Evolutionary conservation across 2,113 vertebrate species (phyloP).

Genomic region (Sturnira hondurensis): DNA sequence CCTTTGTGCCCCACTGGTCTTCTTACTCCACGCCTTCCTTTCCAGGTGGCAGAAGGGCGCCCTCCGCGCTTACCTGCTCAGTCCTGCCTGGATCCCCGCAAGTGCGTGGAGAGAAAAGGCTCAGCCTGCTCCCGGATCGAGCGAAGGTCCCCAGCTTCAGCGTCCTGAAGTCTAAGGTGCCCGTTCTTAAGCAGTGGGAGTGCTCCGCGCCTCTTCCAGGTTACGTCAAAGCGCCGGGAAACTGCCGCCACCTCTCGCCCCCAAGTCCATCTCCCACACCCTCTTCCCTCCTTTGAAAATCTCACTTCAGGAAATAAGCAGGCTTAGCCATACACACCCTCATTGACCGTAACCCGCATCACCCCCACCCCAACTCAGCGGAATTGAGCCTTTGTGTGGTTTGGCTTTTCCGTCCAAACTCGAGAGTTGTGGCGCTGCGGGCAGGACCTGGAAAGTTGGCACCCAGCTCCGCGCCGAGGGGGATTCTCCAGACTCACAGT

Average conservation of each 20-base stretch:
- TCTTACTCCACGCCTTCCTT: background rate
- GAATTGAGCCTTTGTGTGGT: background rate
- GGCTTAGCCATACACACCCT: background rate
- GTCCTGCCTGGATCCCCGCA: background rate
- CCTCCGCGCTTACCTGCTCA: constrained; percentile 8
- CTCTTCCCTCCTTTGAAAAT: background rate
- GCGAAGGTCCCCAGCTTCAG: background rate
- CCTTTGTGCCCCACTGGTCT: background rate
- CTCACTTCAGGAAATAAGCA: background rate
- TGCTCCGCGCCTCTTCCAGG: constrained; percentile 36
- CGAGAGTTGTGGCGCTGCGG: background rate
- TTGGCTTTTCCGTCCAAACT: background rate
- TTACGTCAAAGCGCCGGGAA: constrained; percentile 71
- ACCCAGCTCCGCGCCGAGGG: background rate
- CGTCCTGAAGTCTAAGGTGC: background rate
- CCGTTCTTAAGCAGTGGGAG: constrained; percentile 62
- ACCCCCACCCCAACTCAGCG: background rate
- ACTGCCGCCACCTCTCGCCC: constrained; percentile 40
- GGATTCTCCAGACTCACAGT: background rate
- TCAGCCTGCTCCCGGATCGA: background rate
- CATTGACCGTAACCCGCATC: background rate
- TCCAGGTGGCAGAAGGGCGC: background rate
- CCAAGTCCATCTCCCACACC: background rate
- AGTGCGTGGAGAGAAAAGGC: background rate
- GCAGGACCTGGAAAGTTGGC: background rate